These are phyloP conservation scores for Laupala kohalensis DNA, from an alignment of 1,140 invertebrate genomes.

Conservation along the genomic window DNA sequence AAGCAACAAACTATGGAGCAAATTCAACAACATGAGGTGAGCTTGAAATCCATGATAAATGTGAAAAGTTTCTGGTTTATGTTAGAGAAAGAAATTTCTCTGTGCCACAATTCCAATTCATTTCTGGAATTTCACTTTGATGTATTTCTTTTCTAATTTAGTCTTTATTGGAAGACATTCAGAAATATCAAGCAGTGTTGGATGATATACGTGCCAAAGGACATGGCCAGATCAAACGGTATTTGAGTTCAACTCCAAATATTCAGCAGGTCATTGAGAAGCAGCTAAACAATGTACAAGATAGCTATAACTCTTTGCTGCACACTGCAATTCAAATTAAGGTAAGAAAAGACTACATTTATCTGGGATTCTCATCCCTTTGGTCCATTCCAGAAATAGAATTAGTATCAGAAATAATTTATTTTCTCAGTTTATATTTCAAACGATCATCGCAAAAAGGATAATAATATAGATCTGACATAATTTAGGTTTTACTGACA, in stretches of 20 bases:
- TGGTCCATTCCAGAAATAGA: too few species aligned
- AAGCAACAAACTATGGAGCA: conserved; percentile 83
- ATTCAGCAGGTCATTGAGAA: conserved; percentile 66
- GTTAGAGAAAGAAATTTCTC: neutral
- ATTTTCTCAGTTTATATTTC: too few species aligned
- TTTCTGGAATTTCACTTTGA: neutral
- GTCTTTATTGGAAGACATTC: conserved; percentile 65
- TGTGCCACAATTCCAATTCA: neutral
- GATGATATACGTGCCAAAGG: conserved; percentile 75
- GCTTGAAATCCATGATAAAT: conserved; percentile 6
- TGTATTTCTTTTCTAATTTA: conserved; percentile 17
- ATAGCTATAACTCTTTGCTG: conserved; percentile 81
- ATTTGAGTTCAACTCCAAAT: conserved; percentile 48
- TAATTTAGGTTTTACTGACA: too few species aligned
- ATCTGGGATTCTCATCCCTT: too few species aligned
- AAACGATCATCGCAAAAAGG: too few species aligned
- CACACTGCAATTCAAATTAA: conserved; percentile 86
- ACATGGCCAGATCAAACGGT: conserved; percentile 67
- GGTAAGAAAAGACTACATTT: conserved; percentile 18
- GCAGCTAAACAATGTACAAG: conserved; percentile 81
- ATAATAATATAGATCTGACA: too few species aligned
- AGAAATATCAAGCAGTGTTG: conserved; percentile 66
- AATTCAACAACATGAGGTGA: conserved; percentile 66
- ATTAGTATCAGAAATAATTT: too few species aligned
- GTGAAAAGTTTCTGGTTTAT: neutral